Evolutionary conservation across 2,888 invertebrate genomes (phyloP), one percentile per base, ranked within the genome.

Genomic region (Trissoscelio sp.): DNA sequence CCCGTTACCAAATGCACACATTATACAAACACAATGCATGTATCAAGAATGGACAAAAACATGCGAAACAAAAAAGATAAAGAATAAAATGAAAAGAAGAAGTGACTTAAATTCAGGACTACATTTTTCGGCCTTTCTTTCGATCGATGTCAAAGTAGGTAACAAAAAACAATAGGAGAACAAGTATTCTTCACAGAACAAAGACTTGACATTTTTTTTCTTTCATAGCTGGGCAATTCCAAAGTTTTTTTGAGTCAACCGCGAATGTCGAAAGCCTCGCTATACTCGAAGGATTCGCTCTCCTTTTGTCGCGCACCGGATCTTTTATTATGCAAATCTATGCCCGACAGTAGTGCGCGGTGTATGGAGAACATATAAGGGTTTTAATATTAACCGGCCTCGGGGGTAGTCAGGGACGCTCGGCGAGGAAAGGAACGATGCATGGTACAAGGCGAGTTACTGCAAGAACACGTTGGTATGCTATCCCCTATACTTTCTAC

Each of bases 291-390:
- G 73, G 77, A 81, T 77, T 81, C 80, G 53, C 46, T 81, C 81
- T 73, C 72, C 72, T 79, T 79, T 79, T 82, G 79, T 79, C 75
- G 79, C 62, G 62, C 42, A 55, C 75, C 64, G 78, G 78, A 75
- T 70, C 77, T 84, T 87, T 88, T 87, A 88, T 88, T 88, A 86
- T 88, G 88, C 88, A 82, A 89, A 89, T 89, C 88, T 84, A 82
- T 87, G 86, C 83, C 85, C 81, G 86, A 74, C 79, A 77, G 82
- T 82, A 82, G 83, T 78, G 84, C 70, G 82, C 83, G 81, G 80
- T 77, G 60, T 57, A 70, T 81, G 64, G 53, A 77, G 79, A 75
- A 84, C 81, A 83, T 86, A 87, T 86, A 86, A 85, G 86, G 87
- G 84, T 85, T 88, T 88, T 88, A 88, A 89, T 89, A 88, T 88